These are phyloP conservation scores for Alosa alosa DNA, from an alignment of 2,113 vertebrate genomes.

Conservation along the genomic window DNA sequence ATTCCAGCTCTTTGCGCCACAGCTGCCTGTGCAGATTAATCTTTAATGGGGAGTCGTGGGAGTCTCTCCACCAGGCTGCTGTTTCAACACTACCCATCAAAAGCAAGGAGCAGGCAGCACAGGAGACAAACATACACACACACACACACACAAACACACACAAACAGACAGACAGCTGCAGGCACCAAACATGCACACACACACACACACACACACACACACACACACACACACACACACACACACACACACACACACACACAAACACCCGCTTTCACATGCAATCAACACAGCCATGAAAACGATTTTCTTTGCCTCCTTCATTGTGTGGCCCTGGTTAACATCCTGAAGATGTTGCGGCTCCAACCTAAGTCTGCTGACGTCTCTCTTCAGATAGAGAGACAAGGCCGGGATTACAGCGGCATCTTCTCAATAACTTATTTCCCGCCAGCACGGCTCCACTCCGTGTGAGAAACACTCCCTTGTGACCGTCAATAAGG, in stretches of 20 bases:
- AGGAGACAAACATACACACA: not conserved
- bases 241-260: not conserved
- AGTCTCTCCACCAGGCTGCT: not conserved
- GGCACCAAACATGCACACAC: not conserved
- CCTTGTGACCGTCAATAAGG: no score
- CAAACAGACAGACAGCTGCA: not conserved
- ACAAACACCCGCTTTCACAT: slow-evolving; percentile 1
- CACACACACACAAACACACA: not conserved
- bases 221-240: not conserved
- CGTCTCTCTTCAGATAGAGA: not conserved
- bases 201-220: not conserved
- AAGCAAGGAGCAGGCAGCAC: not conserved
- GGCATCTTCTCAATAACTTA: not conserved
- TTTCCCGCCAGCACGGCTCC: not conserved
- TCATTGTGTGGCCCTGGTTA: not conserved
- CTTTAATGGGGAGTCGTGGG: slow-evolving; percentile 3
- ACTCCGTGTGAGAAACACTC: not conserved
- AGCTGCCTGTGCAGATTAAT: slow-evolving; percentile 5
- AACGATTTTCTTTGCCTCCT: not conserved
- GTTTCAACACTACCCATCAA: not conserved
- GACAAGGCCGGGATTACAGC: not conserved
- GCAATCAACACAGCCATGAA: not conserved
- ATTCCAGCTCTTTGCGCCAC: not conserved
- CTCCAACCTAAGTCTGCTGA: not conserved
- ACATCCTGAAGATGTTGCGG: not conserved